Evolutionary conservation across 2,888 invertebrate genomes (phyloP).

Genomic region (Torymus auratus): DNA sequence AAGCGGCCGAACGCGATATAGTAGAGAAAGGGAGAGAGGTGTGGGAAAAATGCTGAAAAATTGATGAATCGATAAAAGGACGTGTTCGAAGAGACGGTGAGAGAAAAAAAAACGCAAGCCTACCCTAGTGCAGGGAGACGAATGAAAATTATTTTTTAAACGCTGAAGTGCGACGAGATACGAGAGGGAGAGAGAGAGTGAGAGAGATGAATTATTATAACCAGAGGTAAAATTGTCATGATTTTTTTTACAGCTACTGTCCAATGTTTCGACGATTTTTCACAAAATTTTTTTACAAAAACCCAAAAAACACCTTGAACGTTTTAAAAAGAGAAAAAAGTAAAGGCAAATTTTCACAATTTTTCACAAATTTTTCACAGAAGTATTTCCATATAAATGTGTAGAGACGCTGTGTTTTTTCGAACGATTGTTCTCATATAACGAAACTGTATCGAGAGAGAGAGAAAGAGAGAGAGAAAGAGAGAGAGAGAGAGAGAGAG

Average conservation of each 20-base stretch:
- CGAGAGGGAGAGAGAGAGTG: no score
- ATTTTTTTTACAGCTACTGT: constrained; percentile 35
- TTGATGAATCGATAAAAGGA: no score
- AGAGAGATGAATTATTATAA: no score
- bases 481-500: not conserved
- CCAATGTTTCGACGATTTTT: not conserved
- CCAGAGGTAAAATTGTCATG: not conserved
- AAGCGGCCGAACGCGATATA: no score
- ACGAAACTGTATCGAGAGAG: not conserved
- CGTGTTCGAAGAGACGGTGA: no score
- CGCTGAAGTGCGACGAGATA: no score
- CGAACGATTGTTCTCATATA: constrained; percentile 16
- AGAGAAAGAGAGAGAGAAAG: no score
- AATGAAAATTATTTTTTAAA: no score
- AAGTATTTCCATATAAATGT: constrained; percentile 32
- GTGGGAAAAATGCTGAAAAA: no score
- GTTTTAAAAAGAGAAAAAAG: constrained; percentile 5
- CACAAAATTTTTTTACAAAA: constrained; percentile 17
- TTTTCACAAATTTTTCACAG: constrained; percentile 41
- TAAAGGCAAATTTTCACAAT: constrained; percentile 19
- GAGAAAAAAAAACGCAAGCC: no score
- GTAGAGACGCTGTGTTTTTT: constrained; percentile 21
- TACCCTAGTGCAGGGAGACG: no score
- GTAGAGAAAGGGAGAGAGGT: no score
- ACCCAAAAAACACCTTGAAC: constrained; percentile 16